phyloP scores from a whole-genome alignment of 2,113 vertebrate genomes.

The Aptenodytes patagonicus region DNA sequence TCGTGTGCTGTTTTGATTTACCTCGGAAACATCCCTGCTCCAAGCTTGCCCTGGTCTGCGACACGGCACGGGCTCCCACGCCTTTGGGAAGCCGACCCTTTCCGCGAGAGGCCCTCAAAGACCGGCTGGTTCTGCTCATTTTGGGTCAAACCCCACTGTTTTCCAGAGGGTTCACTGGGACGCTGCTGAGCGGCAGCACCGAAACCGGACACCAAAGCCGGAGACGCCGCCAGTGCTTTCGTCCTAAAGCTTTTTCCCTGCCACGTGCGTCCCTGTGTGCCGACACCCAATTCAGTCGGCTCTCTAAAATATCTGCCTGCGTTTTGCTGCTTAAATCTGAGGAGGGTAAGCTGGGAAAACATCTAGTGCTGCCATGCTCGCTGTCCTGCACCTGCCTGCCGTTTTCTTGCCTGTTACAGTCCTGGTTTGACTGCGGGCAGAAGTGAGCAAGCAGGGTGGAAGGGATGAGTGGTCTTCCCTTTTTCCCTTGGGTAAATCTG shows the following conservation, averaged over 20 bases:
- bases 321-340: background rate
- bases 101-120: background rate
- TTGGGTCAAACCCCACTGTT: background rate
- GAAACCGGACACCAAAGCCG: background rate
- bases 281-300: background rate
- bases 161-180: background rate
- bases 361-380: rapidly evolving
- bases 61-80: rapidly evolving
- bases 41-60: rapidly evolving
- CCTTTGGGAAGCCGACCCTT: no score
- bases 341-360: background rate
- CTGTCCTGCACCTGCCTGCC: background rate
- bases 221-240: rapidly evolving
- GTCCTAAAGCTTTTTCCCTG: background rate
- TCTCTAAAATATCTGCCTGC: rapidly evolving
- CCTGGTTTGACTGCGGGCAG: background rate
- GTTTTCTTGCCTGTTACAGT: background rate
- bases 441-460: background rate
- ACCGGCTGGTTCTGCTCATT: background rate
- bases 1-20: rapidly evolving
- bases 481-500: background rate
- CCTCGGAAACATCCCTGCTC: background rate
- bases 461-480: background rate
- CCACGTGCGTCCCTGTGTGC: rapidly evolving
- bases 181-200: background rate